These are phyloP conservation scores for Ceratina calcarata DNA, from an alignment of 1,140 invertebrate genomes.

Conservation along the genomic window DNA sequence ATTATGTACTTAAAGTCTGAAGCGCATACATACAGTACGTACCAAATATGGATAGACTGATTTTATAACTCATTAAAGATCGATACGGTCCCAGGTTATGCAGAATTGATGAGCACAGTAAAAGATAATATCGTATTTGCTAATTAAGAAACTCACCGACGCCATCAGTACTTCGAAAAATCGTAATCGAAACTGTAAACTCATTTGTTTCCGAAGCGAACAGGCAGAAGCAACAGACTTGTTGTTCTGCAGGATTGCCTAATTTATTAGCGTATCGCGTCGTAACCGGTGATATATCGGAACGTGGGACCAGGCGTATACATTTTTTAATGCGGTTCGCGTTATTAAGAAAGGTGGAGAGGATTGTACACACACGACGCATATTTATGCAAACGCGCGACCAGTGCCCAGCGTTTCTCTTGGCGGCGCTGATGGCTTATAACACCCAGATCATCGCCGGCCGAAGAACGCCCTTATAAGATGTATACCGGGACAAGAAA, in stretches of 20 bases:
- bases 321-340: slow-evolving; percentile 31
- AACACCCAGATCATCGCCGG: slow-evolving; percentile 43
- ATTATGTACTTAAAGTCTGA: too few species aligned
- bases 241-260: not conserved
- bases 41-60: too few species aligned
- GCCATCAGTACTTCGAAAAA: not conserved
- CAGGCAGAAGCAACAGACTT: not conserved
- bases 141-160: not conserved
- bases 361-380: slow-evolving; percentile 35
- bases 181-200: not conserved
- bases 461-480: slow-evolving; percentile 34
- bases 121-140: too few species aligned
- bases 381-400: slow-evolving; percentile 50
- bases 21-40: too few species aligned
- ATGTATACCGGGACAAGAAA: slow-evolving; percentile 57
- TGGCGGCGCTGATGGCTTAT: slow-evolving; percentile 37
- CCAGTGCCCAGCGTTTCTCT: slow-evolving; percentile 20
- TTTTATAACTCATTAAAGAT: too few species aligned
- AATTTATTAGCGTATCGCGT: slow-evolving; percentile 37
- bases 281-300: slow-evolving; percentile 46
- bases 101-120: too few species aligned
- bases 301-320: not conserved
- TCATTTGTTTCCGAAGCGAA: not conserved
- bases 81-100: too few species aligned
- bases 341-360: slow-evolving; percentile 20